Percentiles rank a stretch among this genome's conserved stretches.
Conservation (phyloP, 2,113 vertebrate genomes). For the Tenebrosternarchus preto region DNA sequence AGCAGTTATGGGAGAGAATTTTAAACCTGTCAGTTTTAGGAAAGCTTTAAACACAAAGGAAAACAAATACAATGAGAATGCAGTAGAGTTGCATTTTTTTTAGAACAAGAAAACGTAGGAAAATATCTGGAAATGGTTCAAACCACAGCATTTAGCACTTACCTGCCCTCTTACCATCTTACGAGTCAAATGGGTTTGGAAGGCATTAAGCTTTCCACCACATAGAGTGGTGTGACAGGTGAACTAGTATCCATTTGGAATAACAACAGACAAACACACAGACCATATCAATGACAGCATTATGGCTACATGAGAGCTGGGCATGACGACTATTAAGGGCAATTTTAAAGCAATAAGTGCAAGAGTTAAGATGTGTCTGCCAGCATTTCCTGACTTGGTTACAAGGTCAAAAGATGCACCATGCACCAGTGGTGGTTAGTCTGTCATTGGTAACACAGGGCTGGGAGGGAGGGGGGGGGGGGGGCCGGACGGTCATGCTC, state of each 20-base stretch:
- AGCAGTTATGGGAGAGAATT: not conserved
- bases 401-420: conserved; percentile 48
- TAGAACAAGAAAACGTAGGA: not conserved
- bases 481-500: conserved; percentile 61
- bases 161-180: conserved; percentile 49
- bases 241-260: not conserved
- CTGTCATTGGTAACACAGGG: conserved; percentile 39
- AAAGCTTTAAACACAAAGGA: not conserved
- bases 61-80: not conserved
- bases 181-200: not conserved
- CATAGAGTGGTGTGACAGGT: not conserved
- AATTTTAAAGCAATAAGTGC: conserved; percentile 24
- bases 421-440: conserved; percentile 72
- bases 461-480: not conserved
- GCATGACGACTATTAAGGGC: not conserved
- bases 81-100: not conserved
- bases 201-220: not conserved
- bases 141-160: conserved; percentile 50
- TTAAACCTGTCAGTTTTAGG: not conserved
- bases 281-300: conserved; percentile 12
- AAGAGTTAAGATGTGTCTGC: not conserved
- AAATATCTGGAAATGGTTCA: not conserved
- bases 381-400: conserved; percentile 25
- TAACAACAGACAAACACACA: conserved; percentile 35
- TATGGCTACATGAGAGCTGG: conserved; percentile 11